Evolutionary conservation across 2,888 invertebrate species (phyloP), one percentile per base, ranked within the genome.

Genomic region (Bombyx huttoni): DNA sequence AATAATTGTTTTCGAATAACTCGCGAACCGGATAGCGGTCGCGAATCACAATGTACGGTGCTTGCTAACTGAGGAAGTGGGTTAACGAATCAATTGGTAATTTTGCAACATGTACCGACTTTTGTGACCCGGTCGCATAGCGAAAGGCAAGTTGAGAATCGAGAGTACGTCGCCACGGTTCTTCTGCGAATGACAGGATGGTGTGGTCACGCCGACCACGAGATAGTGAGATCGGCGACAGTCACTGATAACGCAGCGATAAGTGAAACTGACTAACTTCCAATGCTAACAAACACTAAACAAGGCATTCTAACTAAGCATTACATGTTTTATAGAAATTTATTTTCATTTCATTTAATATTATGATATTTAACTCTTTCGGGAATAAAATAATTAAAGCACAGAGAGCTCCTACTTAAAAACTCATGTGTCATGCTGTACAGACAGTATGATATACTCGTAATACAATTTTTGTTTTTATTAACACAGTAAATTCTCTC

Each of bases 81-180:
- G 78, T 77, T 81, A 81, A 75, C 73, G 74, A 78, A 79, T 75
- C 75, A 74, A 78, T 81, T 70, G 75, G 73, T 70, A 75, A 78
- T 80, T 82, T 81, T 75, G 79, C 76, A 78, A 82, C 72, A 74
- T 78, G 78, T 78, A 78, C 73, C 65, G 71, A 58, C 73, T 68
- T 59, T 61, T 75, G 75, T 74, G 77, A 76, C 77, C 71, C 70
- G 65, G 61, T 59, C 63, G 67, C 60, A 64, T 62, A 76, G 81
- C 83, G 82, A 86, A 85, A 85, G 84, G 82, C 78, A 70, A 68
- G 69, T 68, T 67, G 66, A 80, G 78, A 83, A 78, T 75, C 73
- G 80, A 82, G 83, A 83, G 82, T 79, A 73, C 81, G 77, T 77
- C 74, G 73, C 73, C 78, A 74, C 83, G 75, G 72, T 71, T 78